Base-by-base conservation (phyloP, 2,888 invertebrate species). In the Nomada fucata region DNA sequence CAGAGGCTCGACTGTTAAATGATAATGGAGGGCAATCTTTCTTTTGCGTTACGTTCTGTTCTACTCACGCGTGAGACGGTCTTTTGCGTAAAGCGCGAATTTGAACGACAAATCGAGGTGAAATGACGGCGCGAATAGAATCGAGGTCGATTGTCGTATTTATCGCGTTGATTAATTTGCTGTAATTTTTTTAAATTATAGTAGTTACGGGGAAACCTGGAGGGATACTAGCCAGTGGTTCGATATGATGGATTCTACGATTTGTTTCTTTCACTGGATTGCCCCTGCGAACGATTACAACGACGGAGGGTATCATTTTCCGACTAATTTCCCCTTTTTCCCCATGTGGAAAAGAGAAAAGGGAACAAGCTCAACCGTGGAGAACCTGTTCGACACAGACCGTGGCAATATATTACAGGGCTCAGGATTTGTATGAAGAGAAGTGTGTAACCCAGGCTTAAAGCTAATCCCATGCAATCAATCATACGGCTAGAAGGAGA, bases 391-490 rank as follows among this genome's bases (percentile, higher is more conserved):
- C 88, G 82, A 76, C 63, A 83, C 92, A 92, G 92, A 86, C 89
- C 82, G 85, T 76, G 85, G 91, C 93, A 93, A 93, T 93, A 93
- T 93, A 93, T 93, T 92, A 92, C 88, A 88, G 85, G 89, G 91
- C 85, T 91, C 89, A 89, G 89, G 91, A 91, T 90, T 92, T 91
- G 91, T 93, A 93, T 92, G 91, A 92, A 92, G 90, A 91, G 91
- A 91, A 93, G 93, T 92, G 92, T 93, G 93, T 93, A 93, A 92
- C 93, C 89, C 92, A 71, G 91, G 91, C 91, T 93, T 90, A 92
- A 90, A 89, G 88, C 89, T 92, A 91, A 91, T 93, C 87, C 91
- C 87, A 60, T 64, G 88, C 88, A 90, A 93, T 93, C 93, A 91
- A 93, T 93, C 93, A 93, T 93, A 89, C 53, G 36, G 63, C 65